These are phyloP conservation scores for Phymatocera aterrima DNA, from an alignment of 2,888 invertebrate species.

Conservation along the genomic window DNA sequence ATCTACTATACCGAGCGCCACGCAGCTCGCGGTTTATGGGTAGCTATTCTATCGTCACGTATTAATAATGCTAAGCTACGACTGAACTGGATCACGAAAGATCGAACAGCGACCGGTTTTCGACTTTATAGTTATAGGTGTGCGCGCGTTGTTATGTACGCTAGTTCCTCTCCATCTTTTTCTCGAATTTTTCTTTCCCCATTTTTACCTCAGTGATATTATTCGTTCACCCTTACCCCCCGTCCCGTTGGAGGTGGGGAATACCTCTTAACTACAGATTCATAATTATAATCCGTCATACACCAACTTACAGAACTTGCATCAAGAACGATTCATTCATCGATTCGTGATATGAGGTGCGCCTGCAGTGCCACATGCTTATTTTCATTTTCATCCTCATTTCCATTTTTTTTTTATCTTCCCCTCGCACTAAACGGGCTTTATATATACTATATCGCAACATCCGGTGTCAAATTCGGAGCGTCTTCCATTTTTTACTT, in stretches of 20 bases:
- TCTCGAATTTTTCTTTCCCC: background rate
- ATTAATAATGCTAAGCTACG: too few species aligned
- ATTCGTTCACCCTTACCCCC: too few species aligned
- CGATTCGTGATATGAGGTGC: too few species aligned
- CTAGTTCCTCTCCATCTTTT: background rate
- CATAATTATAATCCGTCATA: too few species aligned
- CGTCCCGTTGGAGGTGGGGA: too few species aligned
- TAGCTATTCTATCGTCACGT: too few species aligned
- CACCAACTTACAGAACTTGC: too few species aligned
- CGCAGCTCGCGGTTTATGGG: too few species aligned
- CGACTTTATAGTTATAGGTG: background rate
- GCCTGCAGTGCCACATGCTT: too few species aligned
- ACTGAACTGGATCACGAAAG: background rate
- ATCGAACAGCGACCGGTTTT: conserved; percentile 2
- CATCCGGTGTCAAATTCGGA: conserved; percentile 53
- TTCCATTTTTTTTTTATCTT: background rate
- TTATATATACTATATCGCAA: background rate
- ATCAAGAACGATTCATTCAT: too few species aligned
- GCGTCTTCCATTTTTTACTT: background rate
- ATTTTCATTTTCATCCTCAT: conserved; percentile 14
- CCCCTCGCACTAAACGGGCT: background rate
- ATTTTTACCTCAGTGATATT: background rate
- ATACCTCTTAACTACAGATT: too few species aligned
- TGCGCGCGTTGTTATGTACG: background rate
- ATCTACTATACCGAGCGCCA: background rate